Evolutionary conservation across 2,888 invertebrate genomes (phyloP), one percentile per base, ranked within the genome.

Genomic region (Sarcophaga caerulescens): DNA sequence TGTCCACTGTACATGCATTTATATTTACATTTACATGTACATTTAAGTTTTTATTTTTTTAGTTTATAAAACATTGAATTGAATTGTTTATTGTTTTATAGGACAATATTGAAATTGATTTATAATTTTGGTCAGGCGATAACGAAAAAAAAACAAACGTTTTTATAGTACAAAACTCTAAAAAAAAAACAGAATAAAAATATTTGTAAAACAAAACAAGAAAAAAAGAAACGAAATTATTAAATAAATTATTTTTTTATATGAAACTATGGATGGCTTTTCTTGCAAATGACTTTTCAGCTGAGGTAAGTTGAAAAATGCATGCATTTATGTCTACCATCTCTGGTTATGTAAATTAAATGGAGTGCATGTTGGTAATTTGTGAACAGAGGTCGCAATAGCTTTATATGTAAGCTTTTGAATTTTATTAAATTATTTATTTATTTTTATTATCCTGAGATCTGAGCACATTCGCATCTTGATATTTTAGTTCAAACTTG

Each of bases 31-130:
- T 0, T 3, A 14, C 17, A 52, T 52, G 17, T 52, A 52, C 35
- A 35, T 35, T 35, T 35, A 35, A 35, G 35, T 35, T 35, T 35
- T 35, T 35, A 8, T 35, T 35, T 35, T 35, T 35, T 35, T 35
- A 35, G 35, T 35, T 35, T 35, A 35, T 35, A 35, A 35, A 35
- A 35, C 8, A 35, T 35, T 52, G 52, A 52, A 52, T 12, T 52
- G 8, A 35, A 65, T 74, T 79, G 69, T 79, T 84, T 84, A 84
- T 79, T 84, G 59, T 75, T 35, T 35, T 74, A 57, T 59, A 79
- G 84, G 57, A 74, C 84, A 84, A 84, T 75, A 75, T 76, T 74
- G 57, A 79, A 75, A 79, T 79, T 79, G 69, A 84, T 70, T 79
- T 79, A 79, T 79, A 74, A 84, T 74, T 69, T 75, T 79, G 63